Base-by-base conservation (phyloP, 2,888 invertebrate genomes). In the Vesta saturnalis region DNA sequence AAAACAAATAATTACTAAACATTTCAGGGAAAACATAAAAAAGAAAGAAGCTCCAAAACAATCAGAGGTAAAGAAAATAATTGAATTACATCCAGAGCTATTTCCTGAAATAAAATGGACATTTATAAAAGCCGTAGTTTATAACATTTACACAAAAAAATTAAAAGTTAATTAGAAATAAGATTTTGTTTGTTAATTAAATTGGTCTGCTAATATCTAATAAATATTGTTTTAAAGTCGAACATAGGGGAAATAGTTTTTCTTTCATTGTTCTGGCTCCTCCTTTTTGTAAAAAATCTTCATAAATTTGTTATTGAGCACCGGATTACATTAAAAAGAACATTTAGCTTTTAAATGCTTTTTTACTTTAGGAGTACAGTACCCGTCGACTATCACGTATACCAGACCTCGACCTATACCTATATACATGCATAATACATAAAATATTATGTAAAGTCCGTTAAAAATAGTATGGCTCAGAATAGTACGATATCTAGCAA, bases 41-140 rank as follows among this genome's bases (percentile, higher is more conserved):
- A 52, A 16, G 18, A 52, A 52, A 52, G 14, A 19, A 52, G 47
- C 47, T 47, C 47, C 47, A 15, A 47, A 47, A 47, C 14, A 47
- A 47, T 47, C 12, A n/a, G 47, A 47, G 12, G 47, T 47, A 47
- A 47, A 47, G 12, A 47, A 47, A 47, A 4, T 47, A 5, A 15
- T 14, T 14, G 52, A 15, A 15, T 16, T 52, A 52, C n/a, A 52
- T 52, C 18, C 52, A 19, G 21, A 52, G n/a, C 16, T 52, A 16
- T 52, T 52, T 52, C 3, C 5, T 4, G 52, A 52, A 52, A 52
- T 3, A 16, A 16, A 52, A 52, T 52, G 52, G 52, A 52, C 18
- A 52, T 52, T 18, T n/a, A 52, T 16, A 3, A 52, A 52, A 15
- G 47, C 16, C 4, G 47, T 47, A n/a, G 14, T 47, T 47, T 47